Percentiles rank a stretch among this genome's conserved stretches.
Evolutionary conservation across 2,113 vertebrate genomes (phyloP).

Genomic region (Microtus oregoni): DNA sequence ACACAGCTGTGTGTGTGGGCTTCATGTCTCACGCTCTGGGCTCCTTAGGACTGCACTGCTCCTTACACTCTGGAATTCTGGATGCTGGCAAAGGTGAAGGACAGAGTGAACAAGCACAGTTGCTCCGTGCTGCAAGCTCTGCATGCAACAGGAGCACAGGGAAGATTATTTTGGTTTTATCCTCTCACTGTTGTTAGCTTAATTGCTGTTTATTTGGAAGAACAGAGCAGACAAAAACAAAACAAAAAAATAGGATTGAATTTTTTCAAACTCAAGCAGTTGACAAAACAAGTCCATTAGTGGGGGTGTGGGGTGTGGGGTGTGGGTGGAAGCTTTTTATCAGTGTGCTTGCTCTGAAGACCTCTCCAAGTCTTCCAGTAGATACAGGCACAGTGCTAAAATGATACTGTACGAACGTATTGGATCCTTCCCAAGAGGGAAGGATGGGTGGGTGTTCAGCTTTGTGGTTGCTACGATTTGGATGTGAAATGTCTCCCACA

Average conservation of each 20-base stretch:
- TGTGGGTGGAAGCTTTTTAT: background rate
- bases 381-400: background rate
- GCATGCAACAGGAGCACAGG: background rate
- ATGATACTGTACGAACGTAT: background rate
- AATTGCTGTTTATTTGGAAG: constrained; percentile 35
- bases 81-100: background rate
- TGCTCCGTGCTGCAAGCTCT: background rate
- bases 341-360: background rate
- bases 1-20: background rate
- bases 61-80: background rate
- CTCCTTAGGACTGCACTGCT: background rate
- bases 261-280: background rate
- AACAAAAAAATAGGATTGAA: background rate
- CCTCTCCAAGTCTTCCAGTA: background rate
- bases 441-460: background rate
- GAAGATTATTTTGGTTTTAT: constrained; percentile 6
- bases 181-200: background rate
- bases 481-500: background rate
- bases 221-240: background rate
- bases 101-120: background rate
- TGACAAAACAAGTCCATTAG: background rate
- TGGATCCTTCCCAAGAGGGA: background rate
- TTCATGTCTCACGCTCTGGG: background rate
- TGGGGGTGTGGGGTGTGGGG: no score
- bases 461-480: background rate